Percentiles rank a stretch among this genome's conserved stretches.
Conservation (phyloP, 2,888 invertebrate genomes). For the Arctia plantaginis region DNA sequence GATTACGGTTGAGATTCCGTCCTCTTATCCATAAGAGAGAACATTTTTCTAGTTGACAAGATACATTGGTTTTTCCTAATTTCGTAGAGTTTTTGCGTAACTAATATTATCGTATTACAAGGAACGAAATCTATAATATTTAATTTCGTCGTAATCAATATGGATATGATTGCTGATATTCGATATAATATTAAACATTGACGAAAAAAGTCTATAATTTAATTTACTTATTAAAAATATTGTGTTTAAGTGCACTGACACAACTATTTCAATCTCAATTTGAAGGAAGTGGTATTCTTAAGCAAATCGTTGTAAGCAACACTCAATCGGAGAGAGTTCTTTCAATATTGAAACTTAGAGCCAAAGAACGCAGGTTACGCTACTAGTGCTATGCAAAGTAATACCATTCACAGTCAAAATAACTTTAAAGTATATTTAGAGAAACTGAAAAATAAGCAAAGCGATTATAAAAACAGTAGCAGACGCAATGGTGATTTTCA, state of each 20-base stretch:
- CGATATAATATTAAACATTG: no score
- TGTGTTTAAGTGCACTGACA: neutral
- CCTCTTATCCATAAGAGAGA: constrained; percentile 52
- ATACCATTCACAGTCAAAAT: neutral
- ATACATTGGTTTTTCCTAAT: constrained; percentile 64
- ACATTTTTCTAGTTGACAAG: constrained; percentile 59
- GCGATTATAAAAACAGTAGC: no score
- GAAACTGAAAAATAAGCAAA: no score
- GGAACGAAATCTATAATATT: neutral
- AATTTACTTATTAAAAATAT: neutral
- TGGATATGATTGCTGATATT: no score
- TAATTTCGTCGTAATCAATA: no score
- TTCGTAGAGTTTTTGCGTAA: constrained; percentile 49
- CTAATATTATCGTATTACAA: neutral
- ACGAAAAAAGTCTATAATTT: no score
- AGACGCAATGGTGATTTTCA: no score
- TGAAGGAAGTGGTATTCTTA: neutral
- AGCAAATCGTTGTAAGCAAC: neutral
- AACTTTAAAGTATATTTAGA: no score
- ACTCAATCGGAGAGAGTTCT: neutral
- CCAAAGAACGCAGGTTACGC: neutral
- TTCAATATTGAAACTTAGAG: neutral
- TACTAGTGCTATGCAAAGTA: no score
- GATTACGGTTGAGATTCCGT: constrained; percentile 44
- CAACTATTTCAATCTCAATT: neutral